These are phyloP conservation scores for Asobara japonica DNA, from an alignment of 1,140 invertebrate genomes.

Conservation along the genomic window DNA sequence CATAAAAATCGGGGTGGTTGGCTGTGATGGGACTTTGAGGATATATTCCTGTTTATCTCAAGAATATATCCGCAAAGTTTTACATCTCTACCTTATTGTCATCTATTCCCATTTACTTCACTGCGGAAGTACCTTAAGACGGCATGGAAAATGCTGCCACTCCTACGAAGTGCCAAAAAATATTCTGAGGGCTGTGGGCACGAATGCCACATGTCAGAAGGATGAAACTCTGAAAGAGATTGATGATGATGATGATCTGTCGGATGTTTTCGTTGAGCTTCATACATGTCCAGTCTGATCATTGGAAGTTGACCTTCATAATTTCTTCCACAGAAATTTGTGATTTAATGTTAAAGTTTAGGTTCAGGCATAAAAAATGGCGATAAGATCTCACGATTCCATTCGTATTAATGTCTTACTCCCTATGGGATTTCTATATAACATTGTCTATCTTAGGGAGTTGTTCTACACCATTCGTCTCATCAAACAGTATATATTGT, in stretches of 20 bases:
- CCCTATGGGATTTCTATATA: too few species aligned
- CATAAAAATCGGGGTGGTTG: background rate
- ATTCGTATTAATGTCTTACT: too few species aligned
- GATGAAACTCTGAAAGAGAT: background rate
- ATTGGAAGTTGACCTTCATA: too few species aligned
- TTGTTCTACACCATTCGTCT: too few species aligned
- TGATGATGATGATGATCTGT: background rate
- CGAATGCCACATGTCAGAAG: background rate
- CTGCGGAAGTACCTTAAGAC: background rate
- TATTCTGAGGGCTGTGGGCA: background rate
- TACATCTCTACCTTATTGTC: background rate
- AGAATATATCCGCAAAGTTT: background rate
- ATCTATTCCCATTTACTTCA: background rate
- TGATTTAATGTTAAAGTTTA: too few species aligned
- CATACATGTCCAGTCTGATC: too few species aligned
- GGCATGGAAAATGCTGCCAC: background rate
- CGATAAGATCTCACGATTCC: too few species aligned
- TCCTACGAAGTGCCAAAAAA: background rate
- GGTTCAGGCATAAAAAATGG: too few species aligned
- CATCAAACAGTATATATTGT: too few species aligned
- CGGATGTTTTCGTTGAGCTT: too few species aligned
- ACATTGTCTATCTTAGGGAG: too few species aligned
- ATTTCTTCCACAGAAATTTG: too few species aligned
- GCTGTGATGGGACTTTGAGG: background rate
- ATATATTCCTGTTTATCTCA: background rate